phyloP scores from a whole-genome alignment of 2,888 invertebrate genomes.

The Fragum sueziense region DNA sequence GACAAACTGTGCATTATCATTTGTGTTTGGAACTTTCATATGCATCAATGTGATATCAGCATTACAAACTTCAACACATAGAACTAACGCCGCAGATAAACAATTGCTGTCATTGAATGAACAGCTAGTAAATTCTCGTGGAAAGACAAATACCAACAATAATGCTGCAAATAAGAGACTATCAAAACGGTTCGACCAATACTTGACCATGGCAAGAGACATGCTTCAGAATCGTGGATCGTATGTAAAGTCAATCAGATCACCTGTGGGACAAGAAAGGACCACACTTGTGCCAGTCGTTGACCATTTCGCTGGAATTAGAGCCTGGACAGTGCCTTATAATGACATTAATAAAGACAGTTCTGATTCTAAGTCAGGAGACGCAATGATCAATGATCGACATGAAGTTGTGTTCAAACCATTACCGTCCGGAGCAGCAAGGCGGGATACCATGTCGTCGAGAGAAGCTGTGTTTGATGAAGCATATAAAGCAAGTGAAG shows the following conservation, averaged over 20 bases:
- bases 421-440: background rate
- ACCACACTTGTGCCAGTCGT: background rate
- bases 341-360: background rate
- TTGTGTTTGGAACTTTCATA: background rate
- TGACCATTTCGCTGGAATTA: slow-evolving; percentile 7
- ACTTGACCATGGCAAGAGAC: slow-evolving; percentile 7
- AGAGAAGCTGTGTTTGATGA: background rate
- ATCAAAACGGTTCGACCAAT: slow-evolving; percentile 12
- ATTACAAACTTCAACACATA: background rate
- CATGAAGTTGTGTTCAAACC: background rate
- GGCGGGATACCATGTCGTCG: background rate
- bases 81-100: background rate
- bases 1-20: background rate
- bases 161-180: background rate
- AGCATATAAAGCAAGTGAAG: background rate
- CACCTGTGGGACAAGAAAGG: background rate
- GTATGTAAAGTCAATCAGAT: background rate
- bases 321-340: slow-evolving; percentile 17
- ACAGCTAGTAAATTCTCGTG: background rate
- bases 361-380: background rate
- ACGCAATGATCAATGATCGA: background rate
- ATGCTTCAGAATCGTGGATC: background rate
- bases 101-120: background rate
- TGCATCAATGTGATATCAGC: background rate
- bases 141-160: background rate